phyloP scores from a whole-genome alignment of 2,113 vertebrate species.

The Austrofundulus limnaeus region DNA sequence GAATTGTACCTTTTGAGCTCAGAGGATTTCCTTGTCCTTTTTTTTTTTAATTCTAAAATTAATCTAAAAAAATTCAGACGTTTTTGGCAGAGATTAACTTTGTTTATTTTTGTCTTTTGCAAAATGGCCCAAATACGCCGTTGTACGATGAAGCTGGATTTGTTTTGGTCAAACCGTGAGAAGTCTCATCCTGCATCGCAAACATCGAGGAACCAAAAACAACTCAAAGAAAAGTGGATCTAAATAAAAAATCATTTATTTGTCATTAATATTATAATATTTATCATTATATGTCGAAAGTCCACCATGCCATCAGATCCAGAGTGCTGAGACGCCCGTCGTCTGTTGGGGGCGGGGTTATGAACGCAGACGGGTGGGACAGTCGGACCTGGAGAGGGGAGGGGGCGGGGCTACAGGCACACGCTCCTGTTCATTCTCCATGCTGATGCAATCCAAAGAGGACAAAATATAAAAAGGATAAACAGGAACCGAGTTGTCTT shows the following conservation, averaged over 20 bases:
- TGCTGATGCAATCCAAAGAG: conserved; percentile 69
- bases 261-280: conserved; percentile 74
- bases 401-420: conserved; percentile 42
- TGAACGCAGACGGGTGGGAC: conserved; percentile 27
- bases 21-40: no score
- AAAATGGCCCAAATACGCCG: no score
- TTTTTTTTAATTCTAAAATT: no score
- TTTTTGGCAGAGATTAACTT: no score
- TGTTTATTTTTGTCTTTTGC: no score
- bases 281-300: conserved; percentile 78
- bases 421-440: conserved; percentile 77
- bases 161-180: no score
- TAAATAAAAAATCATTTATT: conserved; percentile 87
- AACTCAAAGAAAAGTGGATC: conserved; percentile 40
- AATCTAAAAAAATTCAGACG: no score
- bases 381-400: conserved; percentile 19
- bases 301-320: conserved; percentile 81
- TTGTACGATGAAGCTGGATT: no score
- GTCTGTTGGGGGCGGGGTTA: conserved; percentile 46
- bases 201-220: no score
- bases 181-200: no score
- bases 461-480: conserved; percentile 38
- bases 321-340: conserved; percentile 74
- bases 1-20: no score
- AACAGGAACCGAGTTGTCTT: conserved; percentile 39